phyloP scores from a whole-genome alignment of 2,113 vertebrate genomes.

The Dolichallabes microphthalmus region DNA sequence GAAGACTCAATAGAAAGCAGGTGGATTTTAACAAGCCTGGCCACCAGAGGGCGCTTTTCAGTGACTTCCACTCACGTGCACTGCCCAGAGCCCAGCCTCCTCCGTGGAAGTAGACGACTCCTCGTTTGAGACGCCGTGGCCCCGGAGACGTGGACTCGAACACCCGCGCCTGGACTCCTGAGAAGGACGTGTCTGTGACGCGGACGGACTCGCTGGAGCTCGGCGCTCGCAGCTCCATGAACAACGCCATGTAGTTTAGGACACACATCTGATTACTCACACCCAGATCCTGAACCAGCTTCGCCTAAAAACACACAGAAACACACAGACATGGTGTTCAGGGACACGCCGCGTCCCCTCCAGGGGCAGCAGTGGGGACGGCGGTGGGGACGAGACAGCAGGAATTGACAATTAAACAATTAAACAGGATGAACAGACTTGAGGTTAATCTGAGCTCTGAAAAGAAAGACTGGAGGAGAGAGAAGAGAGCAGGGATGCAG shows the following conservation, averaged over 20 bases:
- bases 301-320: constrained; percentile 69
- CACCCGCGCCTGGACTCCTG: constrained; percentile 81
- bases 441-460: background rate
- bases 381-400: background rate
- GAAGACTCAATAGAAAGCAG: background rate
- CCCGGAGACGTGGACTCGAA: constrained; percentile 73
- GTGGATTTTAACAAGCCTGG: background rate
- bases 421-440: background rate
- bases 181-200: constrained; percentile 80
- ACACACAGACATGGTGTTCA: background rate
- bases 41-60: background rate
- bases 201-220: constrained; percentile 71
- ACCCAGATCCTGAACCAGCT: constrained; percentile 80
- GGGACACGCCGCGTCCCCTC: too few relatives aligned
- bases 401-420: background rate
- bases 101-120: constrained; percentile 88
- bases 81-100: constrained; percentile 92
- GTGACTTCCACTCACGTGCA: constrained; percentile 77
- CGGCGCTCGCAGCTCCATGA: constrained; percentile 77
- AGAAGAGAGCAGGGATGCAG: background rate
- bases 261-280: constrained; percentile 79
- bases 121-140: constrained; percentile 70
- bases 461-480: background rate
- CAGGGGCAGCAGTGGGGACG: too few relatives aligned
- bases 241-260: constrained; percentile 78